These are phyloP conservation scores for Paralichthys olivaceus DNA, from an alignment of 2,113 vertebrate genomes.

Conservation along the genomic window DNA sequence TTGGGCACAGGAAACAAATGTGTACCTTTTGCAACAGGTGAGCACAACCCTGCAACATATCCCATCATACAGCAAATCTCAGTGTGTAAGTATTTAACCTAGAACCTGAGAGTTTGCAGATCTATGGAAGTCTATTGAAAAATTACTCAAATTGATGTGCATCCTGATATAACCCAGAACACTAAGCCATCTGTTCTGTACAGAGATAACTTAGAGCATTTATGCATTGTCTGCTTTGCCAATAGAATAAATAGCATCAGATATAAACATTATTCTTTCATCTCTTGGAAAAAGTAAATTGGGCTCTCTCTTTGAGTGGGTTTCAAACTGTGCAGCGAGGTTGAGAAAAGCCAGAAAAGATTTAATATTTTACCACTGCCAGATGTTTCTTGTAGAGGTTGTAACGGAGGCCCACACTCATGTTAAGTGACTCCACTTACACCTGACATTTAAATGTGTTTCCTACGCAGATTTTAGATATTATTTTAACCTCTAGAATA, in stretches of 20 bases:
- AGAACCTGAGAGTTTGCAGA: neutral
- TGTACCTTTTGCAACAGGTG: conserved; percentile 28
- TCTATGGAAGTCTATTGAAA: conserved; percentile 33
- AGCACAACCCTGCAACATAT: neutral
- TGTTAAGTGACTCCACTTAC: conserved; percentile 1
- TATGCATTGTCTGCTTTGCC: conserved; percentile 49
- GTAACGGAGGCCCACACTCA: neutral
- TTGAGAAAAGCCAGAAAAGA: conserved; percentile 32
- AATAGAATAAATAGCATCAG: conserved; percentile 34
- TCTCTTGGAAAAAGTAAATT: conserved; percentile 9
- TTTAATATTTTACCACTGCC: conserved; percentile 34
- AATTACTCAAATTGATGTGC: conserved; percentile 31
- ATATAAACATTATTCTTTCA: conserved; percentile 41
- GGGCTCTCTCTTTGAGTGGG: conserved; percentile 12
- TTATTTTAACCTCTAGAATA: neutral
- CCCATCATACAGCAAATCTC: neutral
- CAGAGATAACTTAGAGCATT: conserved; percentile 38
- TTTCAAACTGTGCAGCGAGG: conserved; percentile 7
- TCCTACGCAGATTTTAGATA: neutral
- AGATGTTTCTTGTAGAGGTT: conserved; percentile 35
- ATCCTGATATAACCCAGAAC: conserved; percentile 39
- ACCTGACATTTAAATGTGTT: neutral
- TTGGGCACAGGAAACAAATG: conserved; percentile 18
- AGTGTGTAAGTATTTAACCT: conserved; percentile 12
- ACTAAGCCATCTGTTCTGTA: conserved; percentile 50